phyloP scores from a whole-genome alignment of 2,113 vertebrate species.

The Tauraco erythrolophus region DNA sequence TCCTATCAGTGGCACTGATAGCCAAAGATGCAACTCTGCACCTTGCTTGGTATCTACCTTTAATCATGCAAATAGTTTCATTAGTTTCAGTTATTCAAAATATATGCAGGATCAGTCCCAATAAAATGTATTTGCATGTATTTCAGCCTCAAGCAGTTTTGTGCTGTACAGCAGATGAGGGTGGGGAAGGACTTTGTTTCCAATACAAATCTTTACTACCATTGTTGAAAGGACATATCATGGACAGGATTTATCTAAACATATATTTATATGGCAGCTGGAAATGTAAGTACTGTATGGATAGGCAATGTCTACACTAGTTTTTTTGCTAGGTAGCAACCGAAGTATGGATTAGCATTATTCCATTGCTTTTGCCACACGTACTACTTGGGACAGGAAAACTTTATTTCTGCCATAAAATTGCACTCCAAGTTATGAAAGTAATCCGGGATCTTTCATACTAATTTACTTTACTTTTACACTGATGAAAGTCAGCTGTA shows the following conservation, averaged over 20 bases:
- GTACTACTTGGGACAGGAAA: not conserved
- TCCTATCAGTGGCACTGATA: not conserved
- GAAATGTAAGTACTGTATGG: not conserved
- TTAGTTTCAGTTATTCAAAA: not conserved
- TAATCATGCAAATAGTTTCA: not conserved
- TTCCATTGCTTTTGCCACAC: not conserved
- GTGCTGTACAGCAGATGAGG: not conserved
- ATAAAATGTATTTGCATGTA: not conserved
- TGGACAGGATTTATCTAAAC: not conserved
- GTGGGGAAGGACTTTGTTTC: not conserved
- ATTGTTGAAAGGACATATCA: not conserved
- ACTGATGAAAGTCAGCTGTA: not conserved
- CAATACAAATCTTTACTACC: not conserved
- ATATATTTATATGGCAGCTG: not conserved
- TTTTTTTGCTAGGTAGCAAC: not conserved
- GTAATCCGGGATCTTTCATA: not conserved
- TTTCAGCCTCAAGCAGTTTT: not conserved
- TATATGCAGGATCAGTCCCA: not conserved
- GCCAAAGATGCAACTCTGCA: not conserved
- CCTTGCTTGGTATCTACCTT: not conserved
- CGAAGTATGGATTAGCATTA: not conserved
- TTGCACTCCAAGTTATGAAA: not conserved
- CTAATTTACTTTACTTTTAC: not conserved
- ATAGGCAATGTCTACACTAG: not conserved
- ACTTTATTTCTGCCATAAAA: not conserved